These are phyloP conservation scores for Haemorhous mexicanus DNA, from an alignment of 2,113 vertebrate species.

Conservation along the genomic window DNA sequence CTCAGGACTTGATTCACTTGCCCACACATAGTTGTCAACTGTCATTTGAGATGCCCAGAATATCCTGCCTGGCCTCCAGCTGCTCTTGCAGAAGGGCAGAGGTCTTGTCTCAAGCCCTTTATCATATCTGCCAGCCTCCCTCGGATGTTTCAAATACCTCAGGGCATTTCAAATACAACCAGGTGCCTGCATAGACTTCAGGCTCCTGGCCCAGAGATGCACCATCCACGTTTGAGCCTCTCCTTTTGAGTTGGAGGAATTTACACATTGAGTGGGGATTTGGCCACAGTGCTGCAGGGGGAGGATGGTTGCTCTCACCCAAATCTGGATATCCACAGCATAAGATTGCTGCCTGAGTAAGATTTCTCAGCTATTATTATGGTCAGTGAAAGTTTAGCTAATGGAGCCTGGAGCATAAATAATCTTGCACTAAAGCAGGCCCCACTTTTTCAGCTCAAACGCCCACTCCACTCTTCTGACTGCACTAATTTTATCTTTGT, in stretches of 20 bases:
- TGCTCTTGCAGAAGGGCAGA: slow-evolving; percentile 38
- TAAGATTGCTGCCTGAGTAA: background rate
- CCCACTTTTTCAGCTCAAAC: background rate
- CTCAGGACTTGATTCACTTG: background rate
- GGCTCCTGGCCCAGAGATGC: background rate
- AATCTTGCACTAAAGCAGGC: background rate
- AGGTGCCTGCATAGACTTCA: background rate
- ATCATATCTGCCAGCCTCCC: slow-evolving; percentile 10
- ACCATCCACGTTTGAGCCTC: background rate
- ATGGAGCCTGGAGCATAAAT: background rate
- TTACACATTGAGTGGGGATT: background rate
- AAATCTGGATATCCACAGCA: background rate
- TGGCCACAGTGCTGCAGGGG: background rate
- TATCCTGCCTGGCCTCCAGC: slow-evolving; percentile 52
- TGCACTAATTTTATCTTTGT: background rate
- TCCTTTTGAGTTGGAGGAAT: background rate
- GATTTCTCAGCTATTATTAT: background rate
- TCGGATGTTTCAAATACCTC: background rate
- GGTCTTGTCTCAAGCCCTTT: slow-evolving; percentile 25
- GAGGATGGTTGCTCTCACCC: background rate
- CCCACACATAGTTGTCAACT: background rate
- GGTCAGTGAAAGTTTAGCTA: background rate
- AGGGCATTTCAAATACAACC: background rate
- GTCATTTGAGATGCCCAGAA: slow-evolving; percentile 23
- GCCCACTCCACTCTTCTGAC: background rate